Percentiles rank a stretch among this genome's conserved stretches.
Evolutionary conservation across 2,888 invertebrate genomes (phyloP).

Genomic region (Agrilus cyanescens): DNA sequence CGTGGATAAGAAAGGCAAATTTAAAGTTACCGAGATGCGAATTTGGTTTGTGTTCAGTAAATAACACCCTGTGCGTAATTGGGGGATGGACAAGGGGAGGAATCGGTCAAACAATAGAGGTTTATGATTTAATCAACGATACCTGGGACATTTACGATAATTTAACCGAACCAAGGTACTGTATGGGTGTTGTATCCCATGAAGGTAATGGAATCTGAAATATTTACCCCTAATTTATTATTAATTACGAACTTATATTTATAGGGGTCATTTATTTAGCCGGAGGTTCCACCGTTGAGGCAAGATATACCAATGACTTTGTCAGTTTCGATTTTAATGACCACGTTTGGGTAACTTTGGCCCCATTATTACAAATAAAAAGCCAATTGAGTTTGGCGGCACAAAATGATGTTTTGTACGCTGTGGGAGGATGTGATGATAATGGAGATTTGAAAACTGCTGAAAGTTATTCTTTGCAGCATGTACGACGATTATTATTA

Average conservation of each 20-base stretch:
- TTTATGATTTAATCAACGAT: constrained; percentile 69
- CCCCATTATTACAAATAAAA: constrained; percentile 68
- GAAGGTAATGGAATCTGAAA: constrained; percentile 44
- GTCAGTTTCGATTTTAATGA: constrained; percentile 71
- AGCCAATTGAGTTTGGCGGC: constrained; percentile 87
- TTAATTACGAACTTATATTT: constrained; percentile 19
- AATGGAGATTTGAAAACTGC: constrained; percentile 71
- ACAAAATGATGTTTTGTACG: constrained; percentile 71
- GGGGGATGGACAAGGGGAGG: constrained; percentile 91
- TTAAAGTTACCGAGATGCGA: constrained; percentile 82
- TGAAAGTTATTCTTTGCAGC: constrained; percentile 69
- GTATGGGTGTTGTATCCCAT: constrained; percentile 81
- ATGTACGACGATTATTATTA: constrained; percentile 37
- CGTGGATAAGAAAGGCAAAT: constrained; percentile 38
- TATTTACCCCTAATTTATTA: not conserved
- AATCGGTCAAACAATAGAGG: constrained; percentile 79
- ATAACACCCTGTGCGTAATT: constrained; percentile 73
- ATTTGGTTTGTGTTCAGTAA: constrained; percentile 75
- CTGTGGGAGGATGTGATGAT: constrained; percentile 79
- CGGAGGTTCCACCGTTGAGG: constrained; percentile 75
- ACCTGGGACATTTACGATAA: constrained; percentile 67
- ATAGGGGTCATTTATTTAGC: constrained; percentile 77
- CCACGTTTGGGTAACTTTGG: constrained; percentile 64
- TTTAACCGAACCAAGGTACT: constrained; percentile 76
- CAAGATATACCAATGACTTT: constrained; percentile 68